These are phyloP conservation scores for Acanthoscelides obtectus DNA, from an alignment of 2,888 invertebrate species.

Conservation along the genomic window DNA sequence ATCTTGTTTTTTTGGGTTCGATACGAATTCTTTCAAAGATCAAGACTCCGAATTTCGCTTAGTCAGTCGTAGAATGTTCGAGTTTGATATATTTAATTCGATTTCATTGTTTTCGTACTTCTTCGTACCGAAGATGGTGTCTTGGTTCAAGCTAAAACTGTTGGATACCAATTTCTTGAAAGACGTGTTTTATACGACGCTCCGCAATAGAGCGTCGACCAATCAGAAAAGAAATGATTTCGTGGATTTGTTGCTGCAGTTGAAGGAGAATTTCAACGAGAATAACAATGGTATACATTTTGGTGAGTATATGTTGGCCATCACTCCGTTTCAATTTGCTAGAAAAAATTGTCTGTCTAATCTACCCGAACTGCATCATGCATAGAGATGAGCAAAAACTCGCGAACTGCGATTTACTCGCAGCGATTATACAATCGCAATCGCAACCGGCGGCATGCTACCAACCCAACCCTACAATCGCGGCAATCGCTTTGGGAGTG, in stretches of 20 bases:
- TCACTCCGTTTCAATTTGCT: too few species aligned
- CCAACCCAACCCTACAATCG: too few species aligned
- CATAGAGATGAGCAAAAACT: too few species aligned
- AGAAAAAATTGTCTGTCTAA: too few species aligned
- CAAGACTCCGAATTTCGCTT: constrained; percentile 42
- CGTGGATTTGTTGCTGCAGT: constrained; percentile 45
- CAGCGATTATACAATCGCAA: too few species aligned
- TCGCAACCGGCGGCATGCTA: too few species aligned
- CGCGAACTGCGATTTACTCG: too few species aligned
- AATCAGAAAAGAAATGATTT: constrained; percentile 44
- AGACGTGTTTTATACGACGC: constrained; percentile 37
- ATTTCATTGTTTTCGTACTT: constrained; percentile 37
- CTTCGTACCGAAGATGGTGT: constrained; percentile 38
- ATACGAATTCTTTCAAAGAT: constrained; percentile 42
- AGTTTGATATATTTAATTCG: constrained; percentile 32
- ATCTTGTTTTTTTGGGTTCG: constrained; percentile 48
- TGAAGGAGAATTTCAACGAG: constrained; percentile 34
- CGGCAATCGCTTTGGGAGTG: too few species aligned
- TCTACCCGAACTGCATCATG: too few species aligned
- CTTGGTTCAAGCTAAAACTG: constrained; percentile 37
- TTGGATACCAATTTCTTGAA: constrained; percentile 39
- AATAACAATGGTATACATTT: constrained; percentile 17
- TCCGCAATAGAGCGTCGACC: constrained; percentile 33
- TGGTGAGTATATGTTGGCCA: constrained; percentile 23
- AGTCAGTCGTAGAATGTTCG: constrained; percentile 40